These are phyloP conservation scores for Lepisosteus osseus DNA, from an alignment of 2,113 vertebrate genomes.

Conservation along the genomic window DNA sequence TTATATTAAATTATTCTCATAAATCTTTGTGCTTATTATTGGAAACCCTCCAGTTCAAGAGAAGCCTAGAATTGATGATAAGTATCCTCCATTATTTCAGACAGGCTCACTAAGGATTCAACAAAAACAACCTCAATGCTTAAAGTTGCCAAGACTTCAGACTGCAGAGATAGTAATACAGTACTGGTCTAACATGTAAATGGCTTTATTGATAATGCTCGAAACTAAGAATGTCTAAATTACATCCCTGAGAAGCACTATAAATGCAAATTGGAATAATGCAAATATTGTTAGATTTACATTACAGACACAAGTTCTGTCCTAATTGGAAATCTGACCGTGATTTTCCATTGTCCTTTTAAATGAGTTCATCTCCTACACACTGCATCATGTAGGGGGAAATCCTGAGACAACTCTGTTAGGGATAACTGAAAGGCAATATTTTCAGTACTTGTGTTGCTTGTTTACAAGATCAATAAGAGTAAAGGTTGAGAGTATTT, in stretches of 20 bases:
- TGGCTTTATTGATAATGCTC: conserved; percentile 37
- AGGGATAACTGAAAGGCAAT: no score
- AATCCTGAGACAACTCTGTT: no score
- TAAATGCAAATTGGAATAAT: conserved; percentile 60
- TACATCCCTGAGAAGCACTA: conserved; percentile 51
- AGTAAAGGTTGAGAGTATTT: no score
- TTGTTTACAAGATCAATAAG: no score
- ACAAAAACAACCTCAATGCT: conserved; percentile 7
- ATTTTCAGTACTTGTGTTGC: no score
- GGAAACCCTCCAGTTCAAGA: conserved; percentile 26
- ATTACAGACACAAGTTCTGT: conserved; percentile 40
- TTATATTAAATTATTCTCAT: conserved; percentile 42
- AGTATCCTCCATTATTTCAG: neutral
- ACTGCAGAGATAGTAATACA: neutral
- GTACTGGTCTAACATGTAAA: conserved; percentile 23
- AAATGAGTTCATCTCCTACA: conserved; percentile 26
- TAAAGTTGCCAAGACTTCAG: neutral
- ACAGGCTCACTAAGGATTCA: conserved; percentile 5
- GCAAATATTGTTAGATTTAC: conserved; percentile 46
- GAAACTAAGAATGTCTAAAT: conserved; percentile 44
- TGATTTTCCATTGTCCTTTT: conserved; percentile 29
- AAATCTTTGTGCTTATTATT: conserved; percentile 40
- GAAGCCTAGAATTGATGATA: conserved; percentile 14
- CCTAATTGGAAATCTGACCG: conserved; percentile 43
- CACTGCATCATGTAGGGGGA: no score